Evolutionary conservation across 2,888 invertebrate species (phyloP), one percentile per base, ranked within the genome.

Genomic region (Cryptus armator): DNA sequence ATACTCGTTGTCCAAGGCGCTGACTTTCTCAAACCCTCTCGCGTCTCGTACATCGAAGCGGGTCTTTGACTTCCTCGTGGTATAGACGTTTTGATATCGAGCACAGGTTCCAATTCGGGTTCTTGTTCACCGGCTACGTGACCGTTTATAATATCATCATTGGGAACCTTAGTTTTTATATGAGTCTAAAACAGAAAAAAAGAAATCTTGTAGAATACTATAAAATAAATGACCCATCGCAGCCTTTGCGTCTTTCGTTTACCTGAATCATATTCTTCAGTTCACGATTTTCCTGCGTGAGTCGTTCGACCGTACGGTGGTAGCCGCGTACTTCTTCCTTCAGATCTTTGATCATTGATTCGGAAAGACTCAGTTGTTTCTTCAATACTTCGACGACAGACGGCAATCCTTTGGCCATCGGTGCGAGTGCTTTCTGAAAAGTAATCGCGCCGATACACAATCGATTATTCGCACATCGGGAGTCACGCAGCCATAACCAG

Each of bases 1-100:
- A 91, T 89, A 43, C 89, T 88, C 62, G 90, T 85, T 6, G 90
- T 87, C 93, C 92, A 93, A 4, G 89, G 89, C 67, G 88, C 84
- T 29, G 91, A 90, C 94, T 95, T 95, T 94, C 95, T 95, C 92
- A 95, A 95, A 85, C 96, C 97, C 94, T 97, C 96, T 89, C 98
- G 95, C 87, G 97, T 96, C 94, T 98, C 98, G 94, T 97, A 98
- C 98, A 98, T 98, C 94, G 98, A 98, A 89, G 97, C 97, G 89
- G 98, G 98, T 91, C 98, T 95, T 93, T 97, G 97, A 85, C 94
- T 94, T 80, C 89, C 91, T 89, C 94, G 94, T 76, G 93, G 90
- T 56, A 93, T 87, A 67, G 94, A 87, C 24, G 94, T 92, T 91
- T 94, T 95, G 74, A 94, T 91, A 80, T 95, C 95, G 89, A 94